Conservation (phyloP, 2,888 invertebrate species). For the Pachydiplax longipennis region DNA sequence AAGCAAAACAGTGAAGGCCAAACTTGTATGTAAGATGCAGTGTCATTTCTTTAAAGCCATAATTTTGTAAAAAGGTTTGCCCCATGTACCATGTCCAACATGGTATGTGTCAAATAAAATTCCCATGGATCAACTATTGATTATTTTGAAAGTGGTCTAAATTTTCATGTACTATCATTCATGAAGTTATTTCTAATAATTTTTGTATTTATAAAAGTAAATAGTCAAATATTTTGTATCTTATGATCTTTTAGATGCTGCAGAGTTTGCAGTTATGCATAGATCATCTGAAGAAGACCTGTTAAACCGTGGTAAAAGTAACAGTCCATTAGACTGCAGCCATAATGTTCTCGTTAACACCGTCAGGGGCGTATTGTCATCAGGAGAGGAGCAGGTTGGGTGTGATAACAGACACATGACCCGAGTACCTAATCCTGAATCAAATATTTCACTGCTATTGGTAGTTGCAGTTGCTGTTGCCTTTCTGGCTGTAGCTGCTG, state of each 20-base stretch:
- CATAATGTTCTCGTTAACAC: conserved; percentile 6
- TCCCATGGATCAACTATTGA: too few species aligned
- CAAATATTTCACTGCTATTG: neutral
- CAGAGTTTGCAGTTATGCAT: conserved; percentile 23
- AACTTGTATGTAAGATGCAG: too few species aligned
- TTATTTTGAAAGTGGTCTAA: too few species aligned
- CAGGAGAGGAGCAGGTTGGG: neutral
- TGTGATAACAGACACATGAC: neutral
- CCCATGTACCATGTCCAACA: too few species aligned
- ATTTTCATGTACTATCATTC: too few species aligned
- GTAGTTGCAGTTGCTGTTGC: neutral
- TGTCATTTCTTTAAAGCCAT: too few species aligned
- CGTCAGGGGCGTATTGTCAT: conserved; percentile 3
- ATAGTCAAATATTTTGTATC: neutral
- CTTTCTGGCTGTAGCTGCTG: neutral
- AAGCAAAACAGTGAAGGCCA: too few species aligned
- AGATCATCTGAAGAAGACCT: neutral
- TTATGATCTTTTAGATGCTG: neutral
- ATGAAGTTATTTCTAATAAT: too few species aligned
- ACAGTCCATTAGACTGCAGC: neutral
- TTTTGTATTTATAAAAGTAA: too few species aligned
- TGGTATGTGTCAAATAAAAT: too few species aligned
- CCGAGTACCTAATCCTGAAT: neutral
- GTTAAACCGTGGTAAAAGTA: neutral
- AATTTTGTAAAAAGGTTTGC: too few species aligned